Percentiles rank a stretch among this genome's conserved stretches.
Evolutionary conservation across 2,113 vertebrate genomes (phyloP).

Genomic region (Uria lomvia): DNA sequence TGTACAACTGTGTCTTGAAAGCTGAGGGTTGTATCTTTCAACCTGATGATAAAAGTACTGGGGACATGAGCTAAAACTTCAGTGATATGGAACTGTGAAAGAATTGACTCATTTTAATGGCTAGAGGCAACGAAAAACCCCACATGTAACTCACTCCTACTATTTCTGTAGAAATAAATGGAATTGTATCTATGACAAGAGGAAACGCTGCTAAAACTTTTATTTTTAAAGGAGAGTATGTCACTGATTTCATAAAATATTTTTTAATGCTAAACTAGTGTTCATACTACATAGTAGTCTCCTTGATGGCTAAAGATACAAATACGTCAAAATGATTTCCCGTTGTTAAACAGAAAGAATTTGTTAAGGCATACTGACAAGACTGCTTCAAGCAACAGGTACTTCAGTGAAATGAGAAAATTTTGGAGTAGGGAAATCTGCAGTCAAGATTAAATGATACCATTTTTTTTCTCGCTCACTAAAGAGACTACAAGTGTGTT

Average conservation of each 20-base stretch:
- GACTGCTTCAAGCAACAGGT: neutral
- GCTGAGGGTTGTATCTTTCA: neutral
- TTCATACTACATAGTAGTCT: neutral
- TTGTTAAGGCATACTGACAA: neutral
- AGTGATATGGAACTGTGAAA: neutral
- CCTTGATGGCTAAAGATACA: neutral
- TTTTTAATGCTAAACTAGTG: neutral
- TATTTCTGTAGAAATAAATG: neutral
- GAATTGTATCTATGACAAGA: neutral
- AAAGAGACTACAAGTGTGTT: neutral
- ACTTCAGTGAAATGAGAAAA: neutral
- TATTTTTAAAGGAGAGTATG: neutral
- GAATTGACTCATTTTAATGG: neutral
- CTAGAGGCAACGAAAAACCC: neutral
- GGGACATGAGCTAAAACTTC: neutral
- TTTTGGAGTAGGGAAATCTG: neutral
- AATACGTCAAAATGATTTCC: neutral
- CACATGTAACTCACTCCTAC: neutral
- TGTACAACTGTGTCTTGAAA: neutral
- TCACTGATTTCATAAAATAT: neutral
- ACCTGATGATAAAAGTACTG: neutral
- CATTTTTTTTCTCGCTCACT: neutral
- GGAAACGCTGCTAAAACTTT: neutral
- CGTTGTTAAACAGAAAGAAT: neutral
- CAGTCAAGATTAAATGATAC: neutral